Percentiles rank a stretch among this genome's conserved stretches.
These are phyloP conservation scores for Eumaeus atala DNA, from an alignment of 1,140 invertebrate genomes.

Conservation along the genomic window DNA sequence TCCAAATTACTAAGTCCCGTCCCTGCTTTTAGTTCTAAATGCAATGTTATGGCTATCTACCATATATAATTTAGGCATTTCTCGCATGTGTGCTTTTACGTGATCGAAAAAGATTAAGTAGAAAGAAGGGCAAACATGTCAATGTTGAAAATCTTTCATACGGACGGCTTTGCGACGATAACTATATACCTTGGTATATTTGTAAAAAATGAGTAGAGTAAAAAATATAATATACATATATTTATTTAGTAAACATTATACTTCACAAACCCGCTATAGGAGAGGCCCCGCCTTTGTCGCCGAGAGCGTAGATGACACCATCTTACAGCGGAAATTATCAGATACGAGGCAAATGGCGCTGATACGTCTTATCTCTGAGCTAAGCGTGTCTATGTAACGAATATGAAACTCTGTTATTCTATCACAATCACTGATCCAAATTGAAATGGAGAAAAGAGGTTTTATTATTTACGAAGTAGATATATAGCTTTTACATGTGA, in stretches of 20 bases:
- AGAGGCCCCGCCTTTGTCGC: constrained; percentile 24
- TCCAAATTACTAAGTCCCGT: too few species aligned
- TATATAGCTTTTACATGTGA: too few species aligned
- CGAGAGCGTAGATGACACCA: constrained; percentile 47
- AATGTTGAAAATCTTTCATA: too few species aligned
- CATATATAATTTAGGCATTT: too few species aligned
- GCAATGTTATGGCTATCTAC: too few species aligned
- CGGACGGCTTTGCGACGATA: too few species aligned
- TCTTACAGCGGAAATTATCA: constrained; percentile 61
- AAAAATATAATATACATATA: too few species aligned
- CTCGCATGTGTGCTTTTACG: too few species aligned
- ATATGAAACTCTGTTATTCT: constrained; percentile 2
- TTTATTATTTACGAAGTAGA: too few species aligned
- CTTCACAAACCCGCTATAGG: constrained; percentile 18
- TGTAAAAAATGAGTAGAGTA: background rate
- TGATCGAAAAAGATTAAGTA: background rate
- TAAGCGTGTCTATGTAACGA: constrained; percentile 15
- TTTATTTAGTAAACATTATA: too few species aligned
- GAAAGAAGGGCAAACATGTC: background rate
- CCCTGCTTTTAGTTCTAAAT: too few species aligned
- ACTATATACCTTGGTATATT: background rate
- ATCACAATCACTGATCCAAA: background rate
- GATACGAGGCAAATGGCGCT: constrained; percentile 51
- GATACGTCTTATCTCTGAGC: constrained; percentile 43
- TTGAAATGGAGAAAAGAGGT: too few species aligned